A percentile compares a stretch with the other conserved stretches of the same genome.
Conservation (phyloP, 2,113 vertebrate species). For the Crypturellus undulatus region DNA sequence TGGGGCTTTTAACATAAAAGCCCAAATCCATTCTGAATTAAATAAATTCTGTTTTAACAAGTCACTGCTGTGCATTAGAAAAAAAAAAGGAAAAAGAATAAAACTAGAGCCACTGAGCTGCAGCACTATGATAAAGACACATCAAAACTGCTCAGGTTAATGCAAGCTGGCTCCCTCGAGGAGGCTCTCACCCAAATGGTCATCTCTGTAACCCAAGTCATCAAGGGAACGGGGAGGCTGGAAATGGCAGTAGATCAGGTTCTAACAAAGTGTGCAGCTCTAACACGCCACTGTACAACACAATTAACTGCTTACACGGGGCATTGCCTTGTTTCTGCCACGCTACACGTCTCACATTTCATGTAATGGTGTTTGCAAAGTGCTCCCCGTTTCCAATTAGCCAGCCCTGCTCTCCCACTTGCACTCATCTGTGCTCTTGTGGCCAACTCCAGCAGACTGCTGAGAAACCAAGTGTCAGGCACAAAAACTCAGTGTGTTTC, state of each 20-base stretch:
- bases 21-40: conserved; percentile 32
- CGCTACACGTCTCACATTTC: conserved; percentile 89
- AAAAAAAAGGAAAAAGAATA: background rate
- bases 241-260: conserved; percentile 77
- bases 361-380: conserved; percentile 88
- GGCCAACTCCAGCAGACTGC: conserved; percentile 35
- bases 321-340: conserved; percentile 83
- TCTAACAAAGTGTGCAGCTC: conserved; percentile 76
- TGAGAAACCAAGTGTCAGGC: background rate
- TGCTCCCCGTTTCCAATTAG: conserved; percentile 92
- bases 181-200: conserved; percentile 20
- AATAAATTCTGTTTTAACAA: conserved; percentile 68
- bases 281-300: conserved; percentile 78
- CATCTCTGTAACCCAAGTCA: conserved; percentile 47
- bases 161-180: background rate
- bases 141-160: conserved; percentile 29
- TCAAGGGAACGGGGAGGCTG: conserved; percentile 59
- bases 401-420: conserved; percentile 72
- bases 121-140: conserved; percentile 24
- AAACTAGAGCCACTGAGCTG: background rate
- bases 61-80: conserved; percentile 35
- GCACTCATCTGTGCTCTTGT: conserved; percentile 60
- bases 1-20: conserved; percentile 50
- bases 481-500: background rate
- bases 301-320: conserved; percentile 90